Base-by-base conservation (phyloP, 2,113 vertebrate genomes). In the Tenrec ecaudatus region DNA sequence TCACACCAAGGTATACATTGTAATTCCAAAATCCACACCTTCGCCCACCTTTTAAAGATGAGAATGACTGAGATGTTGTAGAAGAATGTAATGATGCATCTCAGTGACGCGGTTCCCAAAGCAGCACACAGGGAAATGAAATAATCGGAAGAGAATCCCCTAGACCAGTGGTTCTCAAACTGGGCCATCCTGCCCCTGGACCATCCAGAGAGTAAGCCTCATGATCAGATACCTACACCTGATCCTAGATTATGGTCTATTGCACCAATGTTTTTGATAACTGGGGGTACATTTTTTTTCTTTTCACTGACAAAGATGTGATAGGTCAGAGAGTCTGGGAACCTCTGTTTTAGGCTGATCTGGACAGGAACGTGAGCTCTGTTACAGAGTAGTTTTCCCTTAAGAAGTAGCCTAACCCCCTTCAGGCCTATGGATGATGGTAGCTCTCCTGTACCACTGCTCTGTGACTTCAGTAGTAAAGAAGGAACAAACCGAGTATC, bases 51-150 rank as follows among this genome's bases (percentile, higher is more conserved):
- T 75, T 75, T 89, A 91, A 88, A 95, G 91, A 96, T 77, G 82
- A 97, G 71, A 97, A 96, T 95, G 94, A 96, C 92, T 8, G 66
- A 85, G 0, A 92, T 88, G 84, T 95, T 94, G 95, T 96, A 92
- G 96, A 95, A 96, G 96, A 71, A 82, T 90, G 95, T 92, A 92
- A 96, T 69, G 93, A 96, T 96, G 96, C 94, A 97, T 97, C 87
- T 90, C 6, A 95, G 47, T 80, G 75, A 92, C 95, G 64, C 57
- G 33, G 78, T 93, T 94, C 92, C 86, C 93, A 91, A 95, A 95
- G 81, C 57, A 62, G 78, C 94, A 96, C 82, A 69, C 93, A 29
- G 40, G 75, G 77, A 95, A 94, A 95, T 93, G n/a, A 97, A 97
- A 95, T 92, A 95, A 96, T 86, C 84, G 82, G 79, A 93, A 36